A percentile compares a stretch with the other conserved stretches of the same genome.
These are phyloP conservation scores for Poicephalus meyeri DNA, from an alignment of 2,113 vertebrate species.

Conservation along the genomic window DNA sequence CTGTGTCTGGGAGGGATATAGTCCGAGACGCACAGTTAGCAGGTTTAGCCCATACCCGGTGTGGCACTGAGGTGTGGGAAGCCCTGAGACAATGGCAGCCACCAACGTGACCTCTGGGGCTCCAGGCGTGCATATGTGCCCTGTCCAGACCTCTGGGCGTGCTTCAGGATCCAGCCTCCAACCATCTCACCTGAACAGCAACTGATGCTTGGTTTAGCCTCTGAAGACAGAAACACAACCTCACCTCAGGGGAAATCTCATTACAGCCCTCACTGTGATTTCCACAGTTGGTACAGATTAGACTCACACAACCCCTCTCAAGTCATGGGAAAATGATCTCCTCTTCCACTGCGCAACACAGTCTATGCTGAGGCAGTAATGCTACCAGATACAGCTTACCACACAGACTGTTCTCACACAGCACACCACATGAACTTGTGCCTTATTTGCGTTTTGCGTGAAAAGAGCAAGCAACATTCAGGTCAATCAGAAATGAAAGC, in stretches of 20 bases:
- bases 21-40: not conserved
- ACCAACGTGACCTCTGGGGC: not conserved
- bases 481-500: constrained; percentile 11
- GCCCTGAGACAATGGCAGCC: not conserved
- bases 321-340: not conserved
- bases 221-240: not conserved
- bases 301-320: fast-evolving
- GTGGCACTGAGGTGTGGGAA: fast-evolving
- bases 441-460: not conserved
- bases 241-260: not conserved
- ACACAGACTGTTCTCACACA: not conserved
- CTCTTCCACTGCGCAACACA: not conserved
- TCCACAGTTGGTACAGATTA: not conserved
- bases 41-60: not conserved
- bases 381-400: not conserved
- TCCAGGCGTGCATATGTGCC: not conserved
- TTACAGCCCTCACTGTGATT: not conserved
- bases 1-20: not conserved
- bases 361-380: not conserved
- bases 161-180: not conserved
- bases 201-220: not conserved
- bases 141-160: not conserved
- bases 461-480: constrained; percentile 1
- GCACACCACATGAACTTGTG: not conserved
- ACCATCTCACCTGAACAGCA: not conserved